Conservation (phyloP, 2,797 vertebrate species). For the Channallabes apus region DNA sequence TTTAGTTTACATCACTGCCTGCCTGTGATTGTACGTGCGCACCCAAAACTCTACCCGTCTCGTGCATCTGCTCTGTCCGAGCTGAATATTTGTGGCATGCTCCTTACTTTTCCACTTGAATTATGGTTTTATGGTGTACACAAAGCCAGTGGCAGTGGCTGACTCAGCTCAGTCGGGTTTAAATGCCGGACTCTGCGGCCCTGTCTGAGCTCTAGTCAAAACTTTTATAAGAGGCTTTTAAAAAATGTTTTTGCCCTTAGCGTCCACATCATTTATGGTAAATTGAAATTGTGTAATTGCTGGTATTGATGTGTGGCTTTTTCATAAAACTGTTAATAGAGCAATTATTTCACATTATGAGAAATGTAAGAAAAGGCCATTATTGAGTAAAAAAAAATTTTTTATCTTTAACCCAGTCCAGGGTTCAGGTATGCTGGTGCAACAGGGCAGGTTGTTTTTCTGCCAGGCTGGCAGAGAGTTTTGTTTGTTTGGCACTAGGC, state of each 20-base stretch:
- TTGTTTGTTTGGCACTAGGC: constrained; percentile 51
- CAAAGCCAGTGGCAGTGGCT: constrained; percentile 16
- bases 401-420: not conserved
- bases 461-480: constrained; percentile 39
- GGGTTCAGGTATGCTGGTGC: constrained; percentile 16
- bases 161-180: constrained; percentile 22
- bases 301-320: constrained; percentile 22
- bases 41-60: constrained; percentile 68
- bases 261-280: not conserved
- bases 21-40: constrained; percentile 59
- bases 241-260: not conserved
- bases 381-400: constrained; percentile 13
- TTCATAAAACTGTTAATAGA: constrained; percentile 13
- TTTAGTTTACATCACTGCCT: constrained; percentile 73
- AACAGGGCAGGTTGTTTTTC: constrained; percentile 25
- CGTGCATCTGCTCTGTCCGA: constrained; percentile 70
- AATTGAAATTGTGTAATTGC: not conserved
- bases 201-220: constrained; percentile 10
- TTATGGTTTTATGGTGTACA: constrained; percentile 43
- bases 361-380: constrained; percentile 30
- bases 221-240: constrained; percentile 18
- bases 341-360: constrained; percentile 8
- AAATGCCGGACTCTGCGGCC: constrained; percentile 16
- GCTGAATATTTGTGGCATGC: constrained; percentile 74
- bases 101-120: constrained; percentile 70